Base-by-base conservation (phyloP, 2,113 vertebrate species). In the Zosterops hypoxanthus region DNA sequence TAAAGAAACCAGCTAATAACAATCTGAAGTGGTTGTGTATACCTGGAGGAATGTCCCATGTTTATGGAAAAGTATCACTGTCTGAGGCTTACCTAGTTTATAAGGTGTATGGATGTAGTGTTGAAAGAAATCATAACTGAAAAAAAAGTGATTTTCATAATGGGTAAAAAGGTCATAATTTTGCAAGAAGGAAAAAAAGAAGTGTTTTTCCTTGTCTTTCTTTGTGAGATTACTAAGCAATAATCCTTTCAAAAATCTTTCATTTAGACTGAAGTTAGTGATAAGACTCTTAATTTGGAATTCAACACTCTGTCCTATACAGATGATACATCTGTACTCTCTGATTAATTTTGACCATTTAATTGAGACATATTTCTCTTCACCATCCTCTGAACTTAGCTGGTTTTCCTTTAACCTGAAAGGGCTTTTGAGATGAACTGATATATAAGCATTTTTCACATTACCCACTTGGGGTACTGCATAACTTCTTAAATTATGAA, bases 181-280 rank as follows among this genome's bases (percentile, higher is more conserved):
- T 59, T 70, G 11, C 31, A 44, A 34, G 23, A 28, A 77, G 31
- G 14, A 8, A 20, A 28, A 60, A 25, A 68, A 21, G 1, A 1
- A 3, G 0, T 0, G 10, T 31, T 65, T 47, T 84, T 18, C 4
- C 19, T 47, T 6, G 0, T 53, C 15, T 78, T 77, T 19, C 2
- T 75, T 24, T 59, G 29, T 34, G 18, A 56, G 21, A 41, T 77
- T 39, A 17, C 9, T 76, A 33, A 85, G 14, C 47, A 76, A 28
- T 52, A 78, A 57, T 66, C 28, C 8, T 28, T 78, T n/a, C 28
- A 75, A 71, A 56, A 80, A 31, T 61, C 11, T 56, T 79, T 65
- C 2, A 4, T 79, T 81, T 63, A 47, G 34, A 39, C 17, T 55
- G 12, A 91, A 80, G 19, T 47, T 71, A 60, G 17, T 64, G 39